phyloP scores from a whole-genome alignment of 2,888 invertebrate species.

The Charanyca ferruginea region DNA sequence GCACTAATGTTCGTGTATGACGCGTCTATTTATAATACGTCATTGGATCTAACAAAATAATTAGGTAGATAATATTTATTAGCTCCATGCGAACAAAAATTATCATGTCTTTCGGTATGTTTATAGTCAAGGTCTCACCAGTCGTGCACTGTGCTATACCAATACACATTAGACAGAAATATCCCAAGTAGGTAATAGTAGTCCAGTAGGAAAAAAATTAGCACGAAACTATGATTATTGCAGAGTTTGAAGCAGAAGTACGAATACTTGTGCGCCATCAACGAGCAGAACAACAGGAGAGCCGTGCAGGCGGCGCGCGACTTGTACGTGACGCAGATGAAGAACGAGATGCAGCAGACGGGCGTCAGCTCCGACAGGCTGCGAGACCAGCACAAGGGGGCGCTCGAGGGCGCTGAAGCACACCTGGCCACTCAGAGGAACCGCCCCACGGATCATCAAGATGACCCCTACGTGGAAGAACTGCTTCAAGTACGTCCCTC shows the following conservation, averaged over 20 bases:
- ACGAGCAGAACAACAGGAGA: constrained; percentile 38
- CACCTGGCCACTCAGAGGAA: constrained; percentile 46
- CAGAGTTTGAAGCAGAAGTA: constrained; percentile 35
- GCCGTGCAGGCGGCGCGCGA: constrained; percentile 44
- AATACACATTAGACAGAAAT: background rate
- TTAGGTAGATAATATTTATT: background rate
- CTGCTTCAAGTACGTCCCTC: constrained; percentile 48
- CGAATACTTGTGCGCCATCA: constrained; percentile 21
- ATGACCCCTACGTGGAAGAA: constrained; percentile 41
- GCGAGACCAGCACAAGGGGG: constrained; percentile 48
- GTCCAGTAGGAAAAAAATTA: constrained; percentile 3
- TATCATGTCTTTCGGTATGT: background rate
- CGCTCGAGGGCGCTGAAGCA: constrained; percentile 36
- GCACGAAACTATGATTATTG: constrained; percentile 9
- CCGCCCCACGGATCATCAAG: constrained; percentile 20
- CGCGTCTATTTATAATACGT: too few species aligned
- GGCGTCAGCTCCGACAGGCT: constrained; percentile 42
- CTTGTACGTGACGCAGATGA: constrained; percentile 35
- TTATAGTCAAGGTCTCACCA: background rate
- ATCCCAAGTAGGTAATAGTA: background rate
- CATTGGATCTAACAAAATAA: too few species aligned
- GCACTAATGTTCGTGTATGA: too few species aligned
- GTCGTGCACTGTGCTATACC: background rate
- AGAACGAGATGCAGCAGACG: constrained; percentile 1
- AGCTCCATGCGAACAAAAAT: background rate